These are phyloP conservation scores for Apis laboriosa DNA, from an alignment of 1,140 invertebrate species.

Conservation along the genomic window DNA sequence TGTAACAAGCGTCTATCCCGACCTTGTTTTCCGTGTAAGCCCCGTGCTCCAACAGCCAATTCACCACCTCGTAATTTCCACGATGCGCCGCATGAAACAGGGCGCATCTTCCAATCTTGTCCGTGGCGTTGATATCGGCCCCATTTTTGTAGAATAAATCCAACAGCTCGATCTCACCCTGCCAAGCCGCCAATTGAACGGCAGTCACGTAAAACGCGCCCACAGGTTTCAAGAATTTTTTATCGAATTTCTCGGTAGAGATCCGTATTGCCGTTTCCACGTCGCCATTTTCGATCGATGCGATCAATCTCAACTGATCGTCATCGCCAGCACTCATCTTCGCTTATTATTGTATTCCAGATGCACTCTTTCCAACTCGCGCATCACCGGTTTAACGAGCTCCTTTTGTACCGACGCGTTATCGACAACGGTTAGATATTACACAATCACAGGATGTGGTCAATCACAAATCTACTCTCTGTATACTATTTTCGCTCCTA, in stretches of 20 bases:
- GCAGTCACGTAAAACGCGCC: constrained; percentile 41
- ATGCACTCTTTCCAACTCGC: background rate
- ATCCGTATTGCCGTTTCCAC: background rate
- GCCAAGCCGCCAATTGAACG: constrained; percentile 62
- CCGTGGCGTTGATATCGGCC: constrained; percentile 54
- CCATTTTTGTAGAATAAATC: constrained; percentile 42
- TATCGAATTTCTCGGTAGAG: constrained; percentile 5
- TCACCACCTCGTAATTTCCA: constrained; percentile 34
- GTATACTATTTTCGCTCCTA: background rate
- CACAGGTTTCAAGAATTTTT: background rate
- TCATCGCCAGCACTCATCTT: background rate
- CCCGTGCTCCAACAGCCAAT: constrained; percentile 52
- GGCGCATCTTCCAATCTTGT: constrained; percentile 61
- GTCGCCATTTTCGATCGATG: constrained; percentile 24
- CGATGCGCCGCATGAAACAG: constrained; percentile 60
- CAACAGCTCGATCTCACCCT: constrained; percentile 49
- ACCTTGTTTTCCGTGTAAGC: constrained; percentile 33
- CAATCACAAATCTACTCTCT: background rate
- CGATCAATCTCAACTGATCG: constrained; percentile 12
- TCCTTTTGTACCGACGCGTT: background rate
- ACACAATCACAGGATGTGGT: constrained; percentile 51
- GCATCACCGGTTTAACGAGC: background rate
- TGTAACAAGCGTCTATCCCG: constrained; percentile 46
- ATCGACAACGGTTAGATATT: background rate
- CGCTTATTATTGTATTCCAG: background rate